A percentile compares a stretch with the other conserved stretches of the same genome.
Evolutionary conservation across 2,797 vertebrate genomes (phyloP).

Genomic region (Cephalopachus bancanus): DNA sequence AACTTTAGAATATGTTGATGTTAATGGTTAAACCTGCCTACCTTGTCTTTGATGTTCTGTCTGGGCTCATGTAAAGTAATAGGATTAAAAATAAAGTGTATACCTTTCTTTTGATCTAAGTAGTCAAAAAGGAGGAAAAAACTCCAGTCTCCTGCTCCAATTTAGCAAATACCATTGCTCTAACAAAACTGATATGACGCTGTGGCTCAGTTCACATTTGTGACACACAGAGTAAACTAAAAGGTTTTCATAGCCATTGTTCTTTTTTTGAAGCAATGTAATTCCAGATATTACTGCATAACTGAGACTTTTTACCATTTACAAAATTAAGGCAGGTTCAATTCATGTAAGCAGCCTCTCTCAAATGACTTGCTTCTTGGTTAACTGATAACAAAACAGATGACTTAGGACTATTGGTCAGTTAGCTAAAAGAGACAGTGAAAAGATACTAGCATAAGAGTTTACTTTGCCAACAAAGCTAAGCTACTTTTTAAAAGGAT

Average conservation of each 20-base stretch:
- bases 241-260: constrained; percentile 47
- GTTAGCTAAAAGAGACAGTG: not conserved
- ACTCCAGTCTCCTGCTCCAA: constrained; percentile 39
- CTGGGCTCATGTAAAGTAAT: constrained; percentile 86
- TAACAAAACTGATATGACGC: constrained; percentile 24
- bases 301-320: constrained; percentile 12
- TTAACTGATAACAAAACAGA: constrained; percentile 16
- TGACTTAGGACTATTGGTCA: not conserved
- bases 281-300: not conserved
- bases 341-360: constrained; percentile 25
- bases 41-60: constrained; percentile 87
- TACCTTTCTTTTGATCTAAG: constrained; percentile 89
- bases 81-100: constrained; percentile 88
- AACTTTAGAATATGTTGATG: constrained; percentile 84
- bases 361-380: constrained; percentile 29
- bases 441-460: not conserved
- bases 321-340: not conserved
- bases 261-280: not conserved
- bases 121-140: constrained; percentile 66
- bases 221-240: not conserved
- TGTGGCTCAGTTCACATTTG: not conserved
- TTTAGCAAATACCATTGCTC: constrained; percentile 63
- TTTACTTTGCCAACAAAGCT: not conserved
- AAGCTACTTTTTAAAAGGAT: not conserved
- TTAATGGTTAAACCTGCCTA: constrained; percentile 87